These are phyloP conservation scores for Xiphydria camelus DNA, from an alignment of 2,888 invertebrate species.

Conservation along the genomic window DNA sequence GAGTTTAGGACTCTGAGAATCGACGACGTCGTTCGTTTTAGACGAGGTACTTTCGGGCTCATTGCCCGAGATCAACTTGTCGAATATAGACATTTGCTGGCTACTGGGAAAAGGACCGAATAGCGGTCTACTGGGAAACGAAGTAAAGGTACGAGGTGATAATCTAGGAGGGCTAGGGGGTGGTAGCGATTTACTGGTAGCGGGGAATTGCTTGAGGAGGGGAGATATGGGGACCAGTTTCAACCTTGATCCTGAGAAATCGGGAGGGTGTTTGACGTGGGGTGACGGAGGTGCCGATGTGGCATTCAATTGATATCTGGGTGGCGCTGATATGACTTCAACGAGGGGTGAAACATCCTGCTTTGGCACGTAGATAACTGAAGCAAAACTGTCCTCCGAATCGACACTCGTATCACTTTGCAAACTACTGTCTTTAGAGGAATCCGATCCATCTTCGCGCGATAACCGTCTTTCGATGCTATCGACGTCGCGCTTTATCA, in stretches of 20 bases:
- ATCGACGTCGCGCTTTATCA: conserved; percentile 41
- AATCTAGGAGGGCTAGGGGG: conserved; percentile 50
- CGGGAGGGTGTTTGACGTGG: conserved; percentile 71
- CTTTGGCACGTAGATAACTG: conserved; percentile 89
- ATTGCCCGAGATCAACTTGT: conserved; percentile 4
- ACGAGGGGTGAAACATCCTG: conserved; percentile 60
- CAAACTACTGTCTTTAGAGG: conserved; percentile 85
- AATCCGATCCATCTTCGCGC: conserved; percentile 85
- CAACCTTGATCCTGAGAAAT: conserved; percentile 68
- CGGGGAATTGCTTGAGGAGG: conserved; percentile 63
- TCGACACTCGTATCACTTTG: conserved; percentile 94
- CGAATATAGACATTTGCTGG: conserved; percentile 11
- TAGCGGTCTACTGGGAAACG: conserved; percentile 29
- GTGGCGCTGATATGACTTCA: conserved; percentile 61
- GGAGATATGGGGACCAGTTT: conserved; percentile 66
- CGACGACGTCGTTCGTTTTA: not conserved
- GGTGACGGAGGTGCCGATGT: conserved; percentile 80
- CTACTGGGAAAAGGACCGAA: conserved; percentile 26
- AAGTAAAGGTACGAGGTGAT: conserved; percentile 41
- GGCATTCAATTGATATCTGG: conserved; percentile 63
- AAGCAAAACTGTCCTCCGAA: conserved; percentile 91
- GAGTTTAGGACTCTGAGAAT: not conserved
- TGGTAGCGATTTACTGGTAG: conserved; percentile 63
- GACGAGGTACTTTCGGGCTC: not conserved
- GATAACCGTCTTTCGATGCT: conserved; percentile 74